A percentile compares a stretch with the other conserved stretches of the same genome.
phyloP scores from a whole-genome alignment of 2,797 vertebrate species.

The Pteropus rufus region DNA sequence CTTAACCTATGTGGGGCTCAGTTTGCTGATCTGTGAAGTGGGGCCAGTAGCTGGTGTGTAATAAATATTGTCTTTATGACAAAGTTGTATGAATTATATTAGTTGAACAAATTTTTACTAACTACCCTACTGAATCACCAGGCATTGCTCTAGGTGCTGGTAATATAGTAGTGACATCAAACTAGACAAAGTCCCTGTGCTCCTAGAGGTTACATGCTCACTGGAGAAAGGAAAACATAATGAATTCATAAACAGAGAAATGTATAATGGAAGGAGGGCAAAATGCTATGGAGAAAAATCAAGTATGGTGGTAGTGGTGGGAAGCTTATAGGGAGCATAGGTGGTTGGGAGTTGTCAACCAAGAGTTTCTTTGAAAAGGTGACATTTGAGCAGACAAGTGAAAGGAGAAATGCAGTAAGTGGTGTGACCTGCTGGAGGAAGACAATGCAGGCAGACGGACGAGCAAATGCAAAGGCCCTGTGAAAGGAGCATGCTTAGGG shows the following conservation, averaged over 20 bases:
- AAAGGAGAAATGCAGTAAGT: not conserved
- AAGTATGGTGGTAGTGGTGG: not conserved
- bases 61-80: not conserved
- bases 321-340: not conserved
- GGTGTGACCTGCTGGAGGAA: not conserved
- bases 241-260: not conserved
- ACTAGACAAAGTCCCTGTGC: not conserved
- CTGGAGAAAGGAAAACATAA: not conserved
- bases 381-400: not conserved
- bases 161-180: not conserved
- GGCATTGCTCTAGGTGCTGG: not conserved
- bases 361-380: not conserved
- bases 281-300: not conserved
- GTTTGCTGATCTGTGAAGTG: not conserved
- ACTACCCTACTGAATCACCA: not conserved
- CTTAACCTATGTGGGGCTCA: not conserved
- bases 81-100: not conserved
- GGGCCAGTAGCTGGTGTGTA: too few relatives aligned
- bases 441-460: not conserved
- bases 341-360: not conserved
- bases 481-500: not conserved
- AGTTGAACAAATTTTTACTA: not conserved
- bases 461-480: not conserved
- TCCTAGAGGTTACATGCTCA: not conserved
- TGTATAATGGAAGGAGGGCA: not conserved